phyloP scores from a whole-genome alignment of 2,113 vertebrate genomes.

The Zosterops hypoxanthus region DNA sequence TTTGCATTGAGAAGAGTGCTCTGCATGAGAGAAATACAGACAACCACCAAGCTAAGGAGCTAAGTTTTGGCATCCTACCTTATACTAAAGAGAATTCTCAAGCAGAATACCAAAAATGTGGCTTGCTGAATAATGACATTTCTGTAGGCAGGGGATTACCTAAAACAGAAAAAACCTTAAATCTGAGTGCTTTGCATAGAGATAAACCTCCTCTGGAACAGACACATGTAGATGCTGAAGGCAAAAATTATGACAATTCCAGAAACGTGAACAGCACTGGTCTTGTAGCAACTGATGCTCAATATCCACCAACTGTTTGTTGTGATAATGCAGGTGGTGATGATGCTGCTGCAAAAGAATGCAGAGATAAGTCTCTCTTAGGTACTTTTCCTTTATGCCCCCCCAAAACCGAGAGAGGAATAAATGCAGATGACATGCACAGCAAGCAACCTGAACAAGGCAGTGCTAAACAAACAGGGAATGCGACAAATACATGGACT shows the following conservation, averaged over 20 bases:
- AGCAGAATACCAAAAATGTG: conserved; percentile 10
- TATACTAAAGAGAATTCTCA: conserved; percentile 44
- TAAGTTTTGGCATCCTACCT: conserved; percentile 1
- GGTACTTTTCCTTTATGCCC: not conserved
- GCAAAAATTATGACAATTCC: not conserved
- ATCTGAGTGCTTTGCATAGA: not conserved
- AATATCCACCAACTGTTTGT: not conserved
- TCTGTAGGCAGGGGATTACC: not conserved
- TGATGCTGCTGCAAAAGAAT: conserved; percentile 24
- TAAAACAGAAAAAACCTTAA: conserved; percentile 9
- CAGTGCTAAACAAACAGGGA: not conserved
- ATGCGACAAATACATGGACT: not conserved
- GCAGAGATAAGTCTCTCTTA: not conserved
- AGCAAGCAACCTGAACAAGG: not conserved
- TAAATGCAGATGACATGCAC: not conserved
- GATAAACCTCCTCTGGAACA: conserved; percentile 18
- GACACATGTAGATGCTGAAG: not conserved
- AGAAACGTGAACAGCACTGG: not conserved
- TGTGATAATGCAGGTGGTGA: not conserved
- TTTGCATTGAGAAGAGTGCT: not conserved
- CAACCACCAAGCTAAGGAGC: conserved; percentile 28
- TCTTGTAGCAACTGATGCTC: not conserved
- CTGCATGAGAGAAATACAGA: conserved; percentile 34
- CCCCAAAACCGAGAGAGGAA: not conserved
- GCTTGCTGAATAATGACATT: conserved; percentile 18